phyloP scores from a whole-genome alignment of 2,113 vertebrate genomes.

The Oncorhynchus mykiss region DNA sequence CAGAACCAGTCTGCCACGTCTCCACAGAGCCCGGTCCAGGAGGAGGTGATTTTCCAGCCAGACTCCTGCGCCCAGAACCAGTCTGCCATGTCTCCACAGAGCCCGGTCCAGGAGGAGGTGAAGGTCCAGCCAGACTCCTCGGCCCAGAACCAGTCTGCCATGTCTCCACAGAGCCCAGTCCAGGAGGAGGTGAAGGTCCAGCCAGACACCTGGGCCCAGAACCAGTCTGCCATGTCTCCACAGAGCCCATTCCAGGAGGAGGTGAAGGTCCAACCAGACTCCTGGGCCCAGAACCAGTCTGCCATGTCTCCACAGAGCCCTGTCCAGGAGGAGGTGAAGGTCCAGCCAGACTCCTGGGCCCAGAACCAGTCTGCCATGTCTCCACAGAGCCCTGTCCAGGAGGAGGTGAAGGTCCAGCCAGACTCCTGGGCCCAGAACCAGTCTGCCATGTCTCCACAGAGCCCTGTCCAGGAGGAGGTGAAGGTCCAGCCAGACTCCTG shows the following conservation, averaged over 20 bases:
- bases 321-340: constrained; percentile 27
- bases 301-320: constrained; percentile 27
- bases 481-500: constrained; percentile 10
- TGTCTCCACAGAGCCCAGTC: constrained; percentile 27
- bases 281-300: not conserved
- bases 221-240: constrained; percentile 10
- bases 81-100: constrained; percentile 27
- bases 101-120: constrained; percentile 21
- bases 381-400: not conserved
- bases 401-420: constrained; percentile 14
- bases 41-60: constrained; percentile 28
- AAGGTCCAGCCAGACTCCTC: constrained; percentile 13
- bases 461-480: constrained; percentile 23
- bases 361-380: not conserved
- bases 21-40: constrained; percentile 24
- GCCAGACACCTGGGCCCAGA: constrained; percentile 43
- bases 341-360: constrained; percentile 28
- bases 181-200: constrained; percentile 18
- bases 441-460: constrained; percentile 27
- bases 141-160: not conserved
- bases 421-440: not conserved
- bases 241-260: constrained; percentile 32
- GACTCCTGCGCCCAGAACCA: constrained; percentile 40
- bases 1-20: not conserved
- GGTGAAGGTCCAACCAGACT: constrained; percentile 26